A percentile compares a stretch with the other conserved stretches of the same genome.
Evolutionary conservation across 64 coral and sea anemone species (phyloP).

Genomic region (Montipora cactus): DNA sequence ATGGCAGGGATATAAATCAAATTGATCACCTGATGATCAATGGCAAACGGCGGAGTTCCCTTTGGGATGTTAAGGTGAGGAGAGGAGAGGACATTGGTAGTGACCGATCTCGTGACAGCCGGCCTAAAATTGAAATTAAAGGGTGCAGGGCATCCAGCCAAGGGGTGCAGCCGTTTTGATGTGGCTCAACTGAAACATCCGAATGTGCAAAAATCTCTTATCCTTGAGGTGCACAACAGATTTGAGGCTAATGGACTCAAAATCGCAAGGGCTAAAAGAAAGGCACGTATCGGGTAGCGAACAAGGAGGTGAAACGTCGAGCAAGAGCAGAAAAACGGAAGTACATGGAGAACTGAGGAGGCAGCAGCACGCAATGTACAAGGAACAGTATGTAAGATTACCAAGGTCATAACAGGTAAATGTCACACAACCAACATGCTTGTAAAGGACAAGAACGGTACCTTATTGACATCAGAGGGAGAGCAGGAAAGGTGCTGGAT

Average conservation of each 20-base stretch:
- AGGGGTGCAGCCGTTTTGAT: neutral
- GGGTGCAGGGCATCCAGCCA: neutral
- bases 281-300: neutral
- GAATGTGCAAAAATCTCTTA: neutral
- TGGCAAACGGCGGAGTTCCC: neutral
- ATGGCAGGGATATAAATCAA: neutral
- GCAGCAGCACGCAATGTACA: neutral
- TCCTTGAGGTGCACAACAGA: constrained; percentile 28
- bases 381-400: neutral
- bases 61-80: neutral
- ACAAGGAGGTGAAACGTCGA: neutral
- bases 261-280: neutral
- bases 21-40: constrained; percentile 13
- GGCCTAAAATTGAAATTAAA: constrained; percentile 34
- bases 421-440: neutral
- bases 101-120: constrained; percentile 12
- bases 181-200: constrained; percentile 8
- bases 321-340: neutral
- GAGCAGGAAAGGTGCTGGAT: neutral
- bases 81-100: constrained; percentile 19
- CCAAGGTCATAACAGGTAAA: neutral
- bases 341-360: neutral
- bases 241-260: neutral
- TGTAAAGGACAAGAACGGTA: constrained; percentile 17
- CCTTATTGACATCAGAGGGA: neutral